Evolutionary conservation across 1,140 invertebrate species (phyloP), one percentile per base, ranked within the genome.

Genomic region (Ladona fulva): DNA sequence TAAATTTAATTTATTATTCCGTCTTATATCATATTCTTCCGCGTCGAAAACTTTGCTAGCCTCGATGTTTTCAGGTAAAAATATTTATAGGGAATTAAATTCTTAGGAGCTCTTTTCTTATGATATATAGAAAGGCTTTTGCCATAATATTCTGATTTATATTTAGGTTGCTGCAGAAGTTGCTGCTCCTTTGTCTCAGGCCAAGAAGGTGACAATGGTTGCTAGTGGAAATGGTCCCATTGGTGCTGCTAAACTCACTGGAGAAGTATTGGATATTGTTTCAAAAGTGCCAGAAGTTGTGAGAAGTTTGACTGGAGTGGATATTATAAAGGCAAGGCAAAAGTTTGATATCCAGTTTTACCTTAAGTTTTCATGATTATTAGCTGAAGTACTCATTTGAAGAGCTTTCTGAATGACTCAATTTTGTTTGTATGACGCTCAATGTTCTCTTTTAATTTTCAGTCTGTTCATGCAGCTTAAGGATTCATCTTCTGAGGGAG

Each of bases 171-270:
- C 96, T 42, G 96, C 97, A 42, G 97, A 99, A 87, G 94, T 99
- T 75, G 95, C 96, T 44, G 96, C 96, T 73, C 97, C 97, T 22
- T 84, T 99, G 75, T 94, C 95, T 6, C 94, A 97, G 84, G 91
- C 94, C 1, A 97, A 95, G 84, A 97, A 97, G 85, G 93, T 97
- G 81, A 97, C 93, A 16, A 98, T 96, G 96, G 92, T 99, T 11
- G 96, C 95, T 1, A 94, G 91, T 81, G 96, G 96, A n/a, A 91
- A 91, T 79, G 95, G 95, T 77, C 93, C 96, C 75, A 87, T 99
- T 42, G 97, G 97, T 66, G 96, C 96, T 3, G 91, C 95, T 79
- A 98, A 97, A 86, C 85, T 99, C 74, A 98, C 97, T 0, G 92
- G 93, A 75, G 97, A 99, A 87, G 93, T 99, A 12, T 87, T 99